Base-by-base conservation (phyloP, 2,113 vertebrate species). In the Monarcha castaneiventris region DNA sequence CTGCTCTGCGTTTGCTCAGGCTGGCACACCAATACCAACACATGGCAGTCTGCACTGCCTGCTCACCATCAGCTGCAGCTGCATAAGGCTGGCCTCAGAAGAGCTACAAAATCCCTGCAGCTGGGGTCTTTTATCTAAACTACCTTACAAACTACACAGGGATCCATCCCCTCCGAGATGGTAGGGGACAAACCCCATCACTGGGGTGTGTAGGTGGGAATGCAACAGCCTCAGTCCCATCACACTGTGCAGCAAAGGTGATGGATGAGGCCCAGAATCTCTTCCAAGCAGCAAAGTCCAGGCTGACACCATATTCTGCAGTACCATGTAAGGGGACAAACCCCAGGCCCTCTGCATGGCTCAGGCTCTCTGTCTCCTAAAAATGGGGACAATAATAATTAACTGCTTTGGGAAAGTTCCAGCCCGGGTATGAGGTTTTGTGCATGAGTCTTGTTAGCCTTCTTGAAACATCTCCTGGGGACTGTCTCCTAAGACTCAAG, bases 11-110 rank as follows among this genome's bases (percentile, higher is more conserved):
- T 77, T 21, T 43, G 48, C 68, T 58, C 41, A 35, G 80, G n/a
- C 43, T 74, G 39, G n/a, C 73, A 71, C 58, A 18, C 1, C 0
- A 0, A 43, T 21, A 27, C 26, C 62, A 72, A 2, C 74, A 14
- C 5, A 0, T 30, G 39, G 62, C 83, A 58, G 33, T 2, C 62
- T 82, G 66, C 67, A 44, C 48, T 6, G 3, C 48, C 83, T 59
- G 66, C 67, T 82, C 67, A 21, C 17, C 16, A 4, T 7, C 67
- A 72, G 62, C 48, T 58, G 32, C 68, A 77, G 73, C 44, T 83
- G 79, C 43, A 13, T 0, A 4, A 30, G 33, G 33, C 33, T 73
- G 67, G 44, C 23, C 68, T 30, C 75, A 58, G 32, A 27, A 68
- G 62, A 76, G 67, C 43, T 9, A 1, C 1, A 2, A 55, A 58